Evolutionary conservation across 1,140 invertebrate genomes (phyloP).

Genomic region (Platyscapa corneri): DNA sequence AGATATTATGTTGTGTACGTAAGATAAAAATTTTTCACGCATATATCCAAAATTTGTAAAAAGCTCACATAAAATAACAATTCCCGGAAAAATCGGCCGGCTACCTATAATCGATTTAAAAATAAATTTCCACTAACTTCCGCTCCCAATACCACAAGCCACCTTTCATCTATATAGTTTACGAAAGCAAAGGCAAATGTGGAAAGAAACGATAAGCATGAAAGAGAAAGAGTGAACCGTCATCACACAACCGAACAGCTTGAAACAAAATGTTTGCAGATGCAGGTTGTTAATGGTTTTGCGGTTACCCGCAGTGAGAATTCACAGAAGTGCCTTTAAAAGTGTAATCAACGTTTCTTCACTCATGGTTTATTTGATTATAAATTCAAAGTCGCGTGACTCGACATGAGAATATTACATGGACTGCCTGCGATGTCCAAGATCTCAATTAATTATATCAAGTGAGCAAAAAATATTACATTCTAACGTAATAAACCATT

Average conservation of each 20-base stretch:
- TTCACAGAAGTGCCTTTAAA: constrained; percentile 23
- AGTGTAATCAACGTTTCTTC: constrained; percentile 22
- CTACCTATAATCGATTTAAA: constrained; percentile 31
- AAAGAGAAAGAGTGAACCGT: not conserved
- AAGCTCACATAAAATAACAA: too few relatives aligned
- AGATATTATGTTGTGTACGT: too few relatives aligned
- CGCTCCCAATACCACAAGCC: constrained; percentile 34
- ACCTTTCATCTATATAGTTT: not conserved
- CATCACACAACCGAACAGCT: not conserved
- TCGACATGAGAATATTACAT: not conserved
- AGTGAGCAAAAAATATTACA: too few relatives aligned
- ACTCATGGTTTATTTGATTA: not conserved
- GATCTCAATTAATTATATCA: not conserved
- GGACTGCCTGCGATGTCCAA: not conserved
- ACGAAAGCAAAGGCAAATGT: not conserved
- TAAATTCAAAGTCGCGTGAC: not conserved
- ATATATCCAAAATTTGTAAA: too few relatives aligned
- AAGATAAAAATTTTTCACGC: too few relatives aligned
- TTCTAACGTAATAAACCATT: too few relatives aligned
- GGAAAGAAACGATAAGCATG: not conserved
- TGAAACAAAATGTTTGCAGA: constrained; percentile 39
- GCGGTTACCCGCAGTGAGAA: not conserved
- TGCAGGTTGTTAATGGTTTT: constrained; percentile 15
- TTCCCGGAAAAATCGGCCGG: constrained; percentile 31
- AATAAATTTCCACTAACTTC: constrained; percentile 47